Conservation (phyloP, 1,140 invertebrate species). For the Subanguina moxae region DNA sequence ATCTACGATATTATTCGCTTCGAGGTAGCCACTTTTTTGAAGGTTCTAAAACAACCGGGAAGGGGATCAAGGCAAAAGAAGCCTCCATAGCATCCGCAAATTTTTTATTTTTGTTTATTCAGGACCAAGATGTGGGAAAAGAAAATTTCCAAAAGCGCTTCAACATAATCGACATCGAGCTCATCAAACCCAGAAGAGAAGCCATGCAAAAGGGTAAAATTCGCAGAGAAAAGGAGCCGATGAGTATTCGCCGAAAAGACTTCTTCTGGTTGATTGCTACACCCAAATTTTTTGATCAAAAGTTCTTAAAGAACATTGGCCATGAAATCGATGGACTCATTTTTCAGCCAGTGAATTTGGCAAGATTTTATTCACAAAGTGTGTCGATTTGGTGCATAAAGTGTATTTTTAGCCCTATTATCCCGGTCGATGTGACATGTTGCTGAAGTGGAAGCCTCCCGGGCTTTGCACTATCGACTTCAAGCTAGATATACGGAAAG, state of each 20-base stretch:
- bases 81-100: too few relatives aligned
- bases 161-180: constrained; percentile 70
- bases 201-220: constrained; percentile 75
- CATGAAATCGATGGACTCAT: constrained; percentile 97
- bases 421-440: constrained; percentile 74
- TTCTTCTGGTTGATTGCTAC: constrained; percentile 69
- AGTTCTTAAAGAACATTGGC: constrained; percentile 76
- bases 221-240: constrained; percentile 67
- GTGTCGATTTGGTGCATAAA: too few relatives aligned
- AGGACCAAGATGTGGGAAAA: constrained; percentile 73
- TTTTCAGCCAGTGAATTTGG: constrained; percentile 82
- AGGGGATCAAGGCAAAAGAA: too few relatives aligned
- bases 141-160: constrained; percentile 74
- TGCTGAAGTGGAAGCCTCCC: constrained; percentile 95
- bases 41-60: background rate
- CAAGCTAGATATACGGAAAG: constrained; percentile 74
- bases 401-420: constrained; percentile 71
- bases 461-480: constrained; percentile 93
- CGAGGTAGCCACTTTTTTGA: constrained; percentile 62
- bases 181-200: constrained; percentile 69
- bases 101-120: constrained; percentile 14
- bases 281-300: constrained; percentile 73
- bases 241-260: constrained; percentile 62
- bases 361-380: constrained; percentile 25
- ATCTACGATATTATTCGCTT: constrained; percentile 90